These are phyloP conservation scores for Brachyopa scutellaris DNA, from an alignment of 2,888 invertebrate genomes.

Conservation along the genomic window DNA sequence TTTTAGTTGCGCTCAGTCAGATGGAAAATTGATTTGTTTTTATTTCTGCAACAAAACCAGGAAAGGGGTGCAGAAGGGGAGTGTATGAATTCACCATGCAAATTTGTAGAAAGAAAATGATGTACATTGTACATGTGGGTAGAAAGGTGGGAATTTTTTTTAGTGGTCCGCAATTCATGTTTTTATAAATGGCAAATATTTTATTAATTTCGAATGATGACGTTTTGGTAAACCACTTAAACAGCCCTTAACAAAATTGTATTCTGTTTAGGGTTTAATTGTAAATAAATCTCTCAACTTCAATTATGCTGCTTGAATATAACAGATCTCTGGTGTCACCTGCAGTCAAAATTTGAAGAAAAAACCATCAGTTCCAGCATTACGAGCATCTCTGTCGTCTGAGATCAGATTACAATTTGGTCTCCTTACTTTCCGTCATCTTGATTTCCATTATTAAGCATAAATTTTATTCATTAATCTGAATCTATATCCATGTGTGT, in stretches of 20 bases:
- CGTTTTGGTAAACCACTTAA: no score
- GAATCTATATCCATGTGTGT: constrained; percentile 15
- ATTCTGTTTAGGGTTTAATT: no score
- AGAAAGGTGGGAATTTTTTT: no score
- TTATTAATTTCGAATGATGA: no score
- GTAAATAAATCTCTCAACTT: no score
- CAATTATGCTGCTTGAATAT: no score
- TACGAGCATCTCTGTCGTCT: constrained; percentile 37
- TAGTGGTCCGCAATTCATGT: no score
- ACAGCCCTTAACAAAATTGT: no score
- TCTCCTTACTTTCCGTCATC: constrained; percentile 36
- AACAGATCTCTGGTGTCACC: constrained; percentile 51
- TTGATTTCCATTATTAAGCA: constrained; percentile 60
- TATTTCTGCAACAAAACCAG: constrained; percentile 51
- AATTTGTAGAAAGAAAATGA: constrained; percentile 52
- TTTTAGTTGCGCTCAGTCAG: constrained; percentile 41
- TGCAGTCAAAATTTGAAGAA: constrained; percentile 50
- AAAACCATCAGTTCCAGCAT: constrained; percentile 38
- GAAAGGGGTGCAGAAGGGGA: background rate
- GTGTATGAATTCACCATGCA: constrained; percentile 15
- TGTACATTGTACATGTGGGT: no score
- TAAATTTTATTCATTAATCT: constrained; percentile 65
- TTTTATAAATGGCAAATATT: no score
- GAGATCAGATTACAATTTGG: constrained; percentile 65
- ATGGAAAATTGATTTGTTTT: constrained; percentile 48